Conservation (phyloP, 2,888 invertebrate genomes). For the Hydrotaea cyrtoneurina region DNA sequence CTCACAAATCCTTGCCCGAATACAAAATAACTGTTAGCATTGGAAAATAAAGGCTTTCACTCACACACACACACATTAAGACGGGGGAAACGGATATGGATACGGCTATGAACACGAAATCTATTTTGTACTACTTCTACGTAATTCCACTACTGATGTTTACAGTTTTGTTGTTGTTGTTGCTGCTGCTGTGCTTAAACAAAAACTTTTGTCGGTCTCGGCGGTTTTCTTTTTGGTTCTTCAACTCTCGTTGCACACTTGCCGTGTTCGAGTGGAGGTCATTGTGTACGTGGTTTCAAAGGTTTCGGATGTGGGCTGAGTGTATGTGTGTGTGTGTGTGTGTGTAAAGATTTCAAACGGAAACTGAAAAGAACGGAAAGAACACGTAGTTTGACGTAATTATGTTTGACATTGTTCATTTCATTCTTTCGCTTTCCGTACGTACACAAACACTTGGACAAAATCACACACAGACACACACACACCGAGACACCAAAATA, state of each 20-base stretch:
- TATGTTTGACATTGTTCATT: conserved; percentile 64
- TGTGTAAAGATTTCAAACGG: conserved; percentile 6
- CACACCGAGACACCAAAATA: neutral
- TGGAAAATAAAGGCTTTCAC: neutral
- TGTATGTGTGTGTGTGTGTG: neutral
- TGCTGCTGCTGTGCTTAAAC: neutral
- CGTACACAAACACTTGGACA: neutral
- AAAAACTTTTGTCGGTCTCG: conserved; percentile 4
- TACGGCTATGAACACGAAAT: neutral
- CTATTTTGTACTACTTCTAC: conserved; percentile 4
- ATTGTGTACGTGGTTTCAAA: conserved; percentile 16
- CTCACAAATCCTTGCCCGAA: neutral
- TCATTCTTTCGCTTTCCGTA: conserved; percentile 7
- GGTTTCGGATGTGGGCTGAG: neutral
- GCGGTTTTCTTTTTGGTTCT: neutral
- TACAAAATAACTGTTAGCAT: conserved; percentile 30
- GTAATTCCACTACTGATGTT: neutral
- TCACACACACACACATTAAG: conserved; percentile 14
- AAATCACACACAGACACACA: neutral
- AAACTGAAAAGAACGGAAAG: conserved; percentile 30
- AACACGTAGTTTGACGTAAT: conserved; percentile 62
- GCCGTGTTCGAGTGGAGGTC: conserved; percentile 5
- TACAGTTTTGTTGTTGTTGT: neutral
- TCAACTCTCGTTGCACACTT: neutral
- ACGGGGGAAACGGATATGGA: no score